Evolutionary conservation across 2,797 vertebrate genomes (phyloP), one percentile per base, ranked within the genome.

Genomic region (Otolemur crassicaudatus): DNA sequence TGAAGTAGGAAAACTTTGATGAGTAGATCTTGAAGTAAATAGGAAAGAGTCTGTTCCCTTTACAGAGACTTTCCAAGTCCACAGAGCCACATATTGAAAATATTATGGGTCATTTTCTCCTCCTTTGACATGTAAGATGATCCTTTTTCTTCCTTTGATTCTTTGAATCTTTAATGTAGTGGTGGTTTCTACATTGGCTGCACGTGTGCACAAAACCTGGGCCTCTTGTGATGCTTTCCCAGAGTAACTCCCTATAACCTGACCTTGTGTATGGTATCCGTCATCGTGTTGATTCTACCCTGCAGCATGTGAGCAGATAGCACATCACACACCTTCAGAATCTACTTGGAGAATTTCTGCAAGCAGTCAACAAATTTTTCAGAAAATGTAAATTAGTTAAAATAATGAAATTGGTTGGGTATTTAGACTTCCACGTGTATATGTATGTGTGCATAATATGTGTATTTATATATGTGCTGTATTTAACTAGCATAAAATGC

Each of bases 51-150:
- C 84, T 97, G 25, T 49, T 31, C n/a, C 77, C 43, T 75, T 85
- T 49, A 31, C 77, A 95, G 77, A 49, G 61, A 84, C 12, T 91
- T 94, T 85, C 69, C 67, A 91, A 81, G 84, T 49, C 31, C 73
- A 79, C 82, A 94, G 46, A 90, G 49, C 58, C 61, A 92, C 85
- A 90, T 88, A 87, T 6, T 94, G 94, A 85, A 87, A 84, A 65
- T 56, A 72, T 94, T 72, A 88, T 13, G 10, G 16, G 10, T 29
- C 49, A 5, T 81, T 82, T 67, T 82, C 37, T 76, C 73, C n/a
- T 70, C 43, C 53, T 82, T 85, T 90, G 72, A 85, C 46, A 60
- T 1, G 0, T 53, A 88, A 93, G 10, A 76, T 46, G 53, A 92
- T 70, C 87, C 6, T 65, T 56, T 77, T 77, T 75, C 27, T 85